Evolutionary conservation across 2,888 invertebrate genomes (phyloP).

Genomic region (Exephanes ischioxanthus): DNA sequence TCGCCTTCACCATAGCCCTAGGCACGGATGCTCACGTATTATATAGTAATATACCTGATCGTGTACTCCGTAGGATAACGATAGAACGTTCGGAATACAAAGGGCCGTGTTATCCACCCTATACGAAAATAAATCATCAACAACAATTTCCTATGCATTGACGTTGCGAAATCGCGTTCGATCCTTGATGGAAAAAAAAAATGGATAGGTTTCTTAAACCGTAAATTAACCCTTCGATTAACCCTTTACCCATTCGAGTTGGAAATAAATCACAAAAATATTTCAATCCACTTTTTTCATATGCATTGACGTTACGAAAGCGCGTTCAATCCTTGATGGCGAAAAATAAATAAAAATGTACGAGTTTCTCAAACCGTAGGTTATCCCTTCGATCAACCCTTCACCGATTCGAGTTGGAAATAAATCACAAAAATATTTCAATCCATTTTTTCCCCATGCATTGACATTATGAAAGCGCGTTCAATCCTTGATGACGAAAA

Average conservation of each 20-base stretch:
- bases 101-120: background rate
- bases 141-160: background rate
- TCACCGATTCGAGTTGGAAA: too few species aligned
- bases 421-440: too few species aligned
- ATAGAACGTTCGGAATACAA: constrained; percentile 4
- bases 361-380: background rate
- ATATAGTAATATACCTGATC: background rate
- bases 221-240: too few species aligned
- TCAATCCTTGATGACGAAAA: too few species aligned
- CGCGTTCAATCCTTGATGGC: too few species aligned
- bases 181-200: background rate
- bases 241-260: background rate
- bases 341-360: too few species aligned
- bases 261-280: background rate
- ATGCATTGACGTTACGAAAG: background rate
- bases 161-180: background rate
- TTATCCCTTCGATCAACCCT: background rate
- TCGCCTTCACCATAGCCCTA: background rate
- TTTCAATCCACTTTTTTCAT: too few species aligned
- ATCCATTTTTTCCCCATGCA: background rate
- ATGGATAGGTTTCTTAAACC: too few species aligned
- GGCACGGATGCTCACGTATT: background rate
- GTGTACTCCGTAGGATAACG: background rate
- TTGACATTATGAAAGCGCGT: background rate
- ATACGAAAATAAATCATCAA: background rate